Evolutionary conservation across 2,888 invertebrate species (phyloP), one percentile per base, ranked within the genome.

Genomic region (Fabriciana adippe): DNA sequence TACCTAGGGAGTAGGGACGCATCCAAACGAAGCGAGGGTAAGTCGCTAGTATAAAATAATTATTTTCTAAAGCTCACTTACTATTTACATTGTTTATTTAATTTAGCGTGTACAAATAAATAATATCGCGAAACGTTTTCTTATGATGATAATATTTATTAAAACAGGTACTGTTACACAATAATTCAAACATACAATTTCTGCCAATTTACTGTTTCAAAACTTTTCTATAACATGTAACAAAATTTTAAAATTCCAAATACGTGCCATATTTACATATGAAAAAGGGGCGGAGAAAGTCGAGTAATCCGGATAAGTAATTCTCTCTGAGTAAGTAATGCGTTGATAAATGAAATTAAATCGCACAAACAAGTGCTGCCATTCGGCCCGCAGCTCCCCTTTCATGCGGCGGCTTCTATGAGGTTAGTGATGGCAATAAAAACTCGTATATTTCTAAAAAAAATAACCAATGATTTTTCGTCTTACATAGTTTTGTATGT

Each of bases 301-400:
- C 77, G 82, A 79, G 88, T 92, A 91, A 92, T 92, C 92, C 90
- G 79, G 84, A 81, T 91, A 92, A 92, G 92, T 91, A 90, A 90
- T 91, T 89, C 92, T 84, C 85, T 87, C 87, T 84, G 85, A 86
- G 92, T 89, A 90, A 91, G 91, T 92, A 92, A 92, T 92, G 91
- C 92, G 91, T 82, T 92, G 92, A 92, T 92, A 92, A 92, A 92
- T 92, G 92, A 90, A 92, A 92, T 92, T 92, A 92, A 92, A 92
- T 92, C 91, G 91, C 90, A 91, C 91, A 92, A 92, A 92, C 92
- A 92, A 92, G 89, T 89, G 90, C 86, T 81, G 83, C 85, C 82
- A 79, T 82, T 81, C 79, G 83, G 77, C 85, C 87, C 85, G 80
- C 72, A 85, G 87, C 86, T 83, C 87, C 90, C 88, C 85, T 85